Evolutionary conservation across 2,113 vertebrate genomes (phyloP).

Genomic region (Mionectes macconnelli): DNA sequence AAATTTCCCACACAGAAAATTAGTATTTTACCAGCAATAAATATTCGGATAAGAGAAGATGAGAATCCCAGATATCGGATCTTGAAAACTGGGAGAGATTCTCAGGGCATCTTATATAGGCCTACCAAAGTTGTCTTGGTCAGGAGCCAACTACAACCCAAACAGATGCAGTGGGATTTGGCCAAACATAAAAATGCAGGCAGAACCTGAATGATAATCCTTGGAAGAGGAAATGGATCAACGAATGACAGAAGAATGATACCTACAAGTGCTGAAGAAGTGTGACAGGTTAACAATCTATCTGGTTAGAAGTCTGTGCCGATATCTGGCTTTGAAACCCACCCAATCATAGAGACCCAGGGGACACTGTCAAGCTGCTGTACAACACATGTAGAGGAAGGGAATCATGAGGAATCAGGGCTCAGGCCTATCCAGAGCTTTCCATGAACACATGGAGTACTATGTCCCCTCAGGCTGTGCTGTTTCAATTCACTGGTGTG

Average conservation of each 20-base stretch:
- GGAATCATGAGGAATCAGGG: neutral
- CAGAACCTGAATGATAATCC: neutral
- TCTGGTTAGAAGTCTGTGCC: neutral
- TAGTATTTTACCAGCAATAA: neutral
- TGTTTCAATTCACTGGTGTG: neutral
- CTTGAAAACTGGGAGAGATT: neutral
- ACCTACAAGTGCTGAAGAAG: neutral
- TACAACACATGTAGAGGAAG: accelerated
- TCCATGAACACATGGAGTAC: accelerated
- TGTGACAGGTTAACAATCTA: neutral
- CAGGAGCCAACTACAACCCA: neutral
- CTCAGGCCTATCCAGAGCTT: neutral
- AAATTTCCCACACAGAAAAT: neutral
- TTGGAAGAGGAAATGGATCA: neutral
- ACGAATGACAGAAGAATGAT: neutral
- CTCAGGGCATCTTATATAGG: neutral
- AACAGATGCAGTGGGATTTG: neutral
- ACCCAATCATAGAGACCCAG: neutral
- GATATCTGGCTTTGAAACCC: neutral
- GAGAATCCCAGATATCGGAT: neutral
- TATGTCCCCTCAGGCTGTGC: neutral
- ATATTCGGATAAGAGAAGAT: neutral
- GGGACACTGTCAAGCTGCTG: neutral
- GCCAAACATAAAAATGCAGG: neutral
- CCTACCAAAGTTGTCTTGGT: neutral